Conservation (phyloP, 1,140 invertebrate genomes). For the Papilio xuthus region DNA sequence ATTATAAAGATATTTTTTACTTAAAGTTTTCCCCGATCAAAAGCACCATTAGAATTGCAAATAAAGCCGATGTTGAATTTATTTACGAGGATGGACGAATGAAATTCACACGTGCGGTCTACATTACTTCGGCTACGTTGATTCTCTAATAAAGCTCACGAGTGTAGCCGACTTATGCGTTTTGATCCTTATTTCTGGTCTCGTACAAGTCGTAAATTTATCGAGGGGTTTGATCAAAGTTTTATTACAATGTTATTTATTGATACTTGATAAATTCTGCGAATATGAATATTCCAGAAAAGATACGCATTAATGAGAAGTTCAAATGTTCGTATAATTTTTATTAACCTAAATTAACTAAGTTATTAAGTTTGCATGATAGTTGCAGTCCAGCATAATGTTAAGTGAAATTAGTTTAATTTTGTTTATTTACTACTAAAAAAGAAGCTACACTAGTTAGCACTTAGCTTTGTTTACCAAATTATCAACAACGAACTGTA, state of each 20-base stretch:
- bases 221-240: neutral
- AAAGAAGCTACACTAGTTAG: too few species aligned
- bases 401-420: too few species aligned
- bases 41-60: neutral
- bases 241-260: conserved; percentile 3
- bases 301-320: too few species aligned
- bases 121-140: conserved; percentile 7
- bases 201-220: conserved; percentile 2
- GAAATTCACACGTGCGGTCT: conserved; percentile 18
- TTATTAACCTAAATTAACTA: too few species aligned
- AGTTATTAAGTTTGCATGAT: too few species aligned
- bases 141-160: neutral
- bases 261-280: neutral
- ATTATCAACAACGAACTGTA: too few species aligned
- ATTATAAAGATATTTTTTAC: neutral
- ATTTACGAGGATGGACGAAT: conserved; percentile 7
- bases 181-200: neutral
- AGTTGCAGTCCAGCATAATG: too few species aligned
- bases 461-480: too few species aligned
- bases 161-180: neutral
- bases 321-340: too few species aligned
- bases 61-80: neutral
- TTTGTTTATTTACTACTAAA: too few species aligned
- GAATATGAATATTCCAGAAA: neutral
- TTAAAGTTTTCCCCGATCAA: neutral